Percentiles rank a stretch among this genome's conserved stretches.
These are phyloP conservation scores for Agrochola litura DNA, from an alignment of 2,888 invertebrate genomes.

Conservation along the genomic window DNA sequence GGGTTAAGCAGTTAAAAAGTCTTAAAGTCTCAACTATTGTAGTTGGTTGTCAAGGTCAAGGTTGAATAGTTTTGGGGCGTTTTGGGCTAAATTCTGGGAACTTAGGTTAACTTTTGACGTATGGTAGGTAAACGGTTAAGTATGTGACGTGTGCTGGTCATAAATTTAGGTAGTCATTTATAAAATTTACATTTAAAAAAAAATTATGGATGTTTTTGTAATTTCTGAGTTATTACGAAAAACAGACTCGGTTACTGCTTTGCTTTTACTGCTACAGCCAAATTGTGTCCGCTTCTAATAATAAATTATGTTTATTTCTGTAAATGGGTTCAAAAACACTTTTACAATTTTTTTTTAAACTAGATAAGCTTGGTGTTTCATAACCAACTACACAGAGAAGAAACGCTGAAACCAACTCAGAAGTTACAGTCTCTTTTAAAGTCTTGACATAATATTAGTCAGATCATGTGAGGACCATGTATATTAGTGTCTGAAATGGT, in stretches of 20 bases:
- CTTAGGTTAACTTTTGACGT: slow-evolving; percentile 24
- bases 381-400: too few relatives aligned
- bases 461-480: background rate
- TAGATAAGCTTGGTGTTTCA: too few relatives aligned
- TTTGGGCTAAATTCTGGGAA: slow-evolving; percentile 18
- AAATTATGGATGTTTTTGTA: background rate
- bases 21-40: slow-evolving; percentile 33
- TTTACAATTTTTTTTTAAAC: too few relatives aligned
- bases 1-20: slow-evolving; percentile 35
- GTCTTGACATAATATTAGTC: background rate
- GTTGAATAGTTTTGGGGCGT: slow-evolving; percentile 30
- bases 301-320: too few relatives aligned
- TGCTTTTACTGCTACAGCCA: background rate
- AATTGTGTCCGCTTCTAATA: background rate
- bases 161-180: background rate
- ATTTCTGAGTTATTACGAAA: background rate
- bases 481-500: background rate
- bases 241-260: too few relatives aligned
- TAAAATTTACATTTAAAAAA: too few relatives aligned
- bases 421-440: too few relatives aligned
- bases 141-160: background rate
- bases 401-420: too few relatives aligned
- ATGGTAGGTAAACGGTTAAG: slow-evolving; percentile 4
- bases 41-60: slow-evolving; percentile 15
- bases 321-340: too few relatives aligned